Conservation (phyloP, 2,113 vertebrate genomes). For the Corythoichthys intestinalis region DNA sequence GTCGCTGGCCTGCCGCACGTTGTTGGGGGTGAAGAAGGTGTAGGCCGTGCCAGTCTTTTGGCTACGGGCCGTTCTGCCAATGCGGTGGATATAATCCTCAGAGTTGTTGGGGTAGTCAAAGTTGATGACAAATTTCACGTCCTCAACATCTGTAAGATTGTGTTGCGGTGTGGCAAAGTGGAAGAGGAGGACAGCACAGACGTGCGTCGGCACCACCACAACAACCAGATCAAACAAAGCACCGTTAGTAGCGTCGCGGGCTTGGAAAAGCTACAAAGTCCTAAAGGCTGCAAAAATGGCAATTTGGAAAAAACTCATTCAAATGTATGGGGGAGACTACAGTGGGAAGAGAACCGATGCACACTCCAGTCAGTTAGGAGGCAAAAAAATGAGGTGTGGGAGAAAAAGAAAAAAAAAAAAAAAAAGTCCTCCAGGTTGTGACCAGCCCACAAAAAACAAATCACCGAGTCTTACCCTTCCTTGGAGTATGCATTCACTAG, state of each 20-base stretch:
- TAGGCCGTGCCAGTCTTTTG: slow-evolving; percentile 99
- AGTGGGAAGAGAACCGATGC: slow-evolving; percentile 76
- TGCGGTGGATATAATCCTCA: slow-evolving; percentile 99
- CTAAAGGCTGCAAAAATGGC: slow-evolving; percentile 77
- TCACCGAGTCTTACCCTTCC: slow-evolving; percentile 72
- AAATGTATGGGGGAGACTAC: slow-evolving; percentile 70
- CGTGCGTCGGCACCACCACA: slow-evolving; percentile 87
- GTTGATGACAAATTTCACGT: slow-evolving; percentile 99
- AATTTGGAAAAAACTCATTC: slow-evolving; percentile 55
- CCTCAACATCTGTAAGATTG: slow-evolving; percentile 98
- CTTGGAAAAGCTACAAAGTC: slow-evolving; percentile 50
- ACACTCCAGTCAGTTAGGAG: slow-evolving; percentile 70
- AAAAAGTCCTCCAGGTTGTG: slow-evolving; percentile 39
- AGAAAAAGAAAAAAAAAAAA: slow-evolving; percentile 17
- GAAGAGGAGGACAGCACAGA: slow-evolving; percentile 58
- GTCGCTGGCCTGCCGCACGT: slow-evolving; percentile 97
- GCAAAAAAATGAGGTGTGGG: not conserved
- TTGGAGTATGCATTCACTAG: slow-evolving; percentile 86
- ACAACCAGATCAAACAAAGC: slow-evolving; percentile 89
- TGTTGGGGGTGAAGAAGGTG: slow-evolving; percentile 99
- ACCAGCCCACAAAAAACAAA: slow-evolving; percentile 36
- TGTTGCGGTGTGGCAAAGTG: slow-evolving; percentile 92
- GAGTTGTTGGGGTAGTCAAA: slow-evolving; percentile 99
- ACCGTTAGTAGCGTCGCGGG: slow-evolving; percentile 80
- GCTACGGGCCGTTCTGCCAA: slow-evolving; percentile 98